Percentiles rank a stretch among this genome's conserved stretches.
phyloP scores from a whole-genome alignment of 2,113 vertebrate genomes.

The Pao palembangensis region DNA sequence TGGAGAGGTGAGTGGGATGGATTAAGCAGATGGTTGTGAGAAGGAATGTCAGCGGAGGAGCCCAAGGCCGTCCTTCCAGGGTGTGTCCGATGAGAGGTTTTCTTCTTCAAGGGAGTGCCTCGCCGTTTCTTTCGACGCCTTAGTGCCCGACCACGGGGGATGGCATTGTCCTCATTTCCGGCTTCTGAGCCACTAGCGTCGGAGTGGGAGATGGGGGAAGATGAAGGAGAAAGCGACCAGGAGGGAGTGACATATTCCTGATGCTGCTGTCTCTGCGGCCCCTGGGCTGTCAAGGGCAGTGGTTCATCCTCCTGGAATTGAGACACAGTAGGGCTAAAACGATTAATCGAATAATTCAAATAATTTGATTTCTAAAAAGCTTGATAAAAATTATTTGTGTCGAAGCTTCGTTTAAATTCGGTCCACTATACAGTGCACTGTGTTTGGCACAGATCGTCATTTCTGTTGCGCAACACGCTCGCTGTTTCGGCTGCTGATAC shows the following conservation, averaged over 20 bases:
- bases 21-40: conserved; percentile 31
- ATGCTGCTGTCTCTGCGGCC: conserved; percentile 52
- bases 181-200: conserved; percentile 73
- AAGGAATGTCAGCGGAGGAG: conserved; percentile 22
- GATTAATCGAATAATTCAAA: not conserved
- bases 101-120: conserved; percentile 61
- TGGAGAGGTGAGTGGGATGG: conserved; percentile 33
- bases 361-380: too few species aligned
- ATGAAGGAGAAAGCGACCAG: conserved; percentile 79
- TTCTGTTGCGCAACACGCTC: too few species aligned
- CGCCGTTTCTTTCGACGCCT: conserved; percentile 61
- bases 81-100: conserved; percentile 46
- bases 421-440: too few species aligned
- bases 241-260: conserved; percentile 77
- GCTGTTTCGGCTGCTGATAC: too few species aligned
- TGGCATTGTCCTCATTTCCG: conserved; percentile 57
- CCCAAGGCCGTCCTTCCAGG: conserved; percentile 19
- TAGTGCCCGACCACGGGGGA: conserved; percentile 39
- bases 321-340: conserved; percentile 4
- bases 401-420: too few species aligned
- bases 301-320: conserved; percentile 73
- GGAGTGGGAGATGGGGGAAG: conserved; percentile 76
- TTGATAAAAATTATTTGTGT: too few species aligned
- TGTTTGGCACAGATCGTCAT: too few species aligned
- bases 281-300: conserved; percentile 56